Evolutionary conservation across 2,888 invertebrate genomes (phyloP), one percentile per base, ranked within the genome.

Genomic region (Lithophane ornitopus): DNA sequence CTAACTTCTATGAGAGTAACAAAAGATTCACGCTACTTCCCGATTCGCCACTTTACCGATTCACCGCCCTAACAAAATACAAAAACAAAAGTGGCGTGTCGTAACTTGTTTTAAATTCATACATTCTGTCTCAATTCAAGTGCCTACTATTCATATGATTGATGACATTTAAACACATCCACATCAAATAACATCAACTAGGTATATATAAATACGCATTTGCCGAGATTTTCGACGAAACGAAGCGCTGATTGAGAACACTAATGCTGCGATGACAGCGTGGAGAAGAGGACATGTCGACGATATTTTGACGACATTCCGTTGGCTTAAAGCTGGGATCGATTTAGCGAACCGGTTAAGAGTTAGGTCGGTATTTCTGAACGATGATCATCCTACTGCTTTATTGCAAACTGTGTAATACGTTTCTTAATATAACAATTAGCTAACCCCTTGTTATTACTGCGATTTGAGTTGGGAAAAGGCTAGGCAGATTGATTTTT

Each of bases 241-340:
- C 63, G 41, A 73, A 59, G 28, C 41, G 41, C 46, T 76, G 81
- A 76, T 78, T 77, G 62, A 68, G 77, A 67, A 44, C 59, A 70
- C 67, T 63, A 66, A 61, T 77, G 41, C 41, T n/a, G 28, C 70
- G 56, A 28, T 67, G 59, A 52, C 67, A 77, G 67, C 22, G 19
- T 26, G 70, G 54, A 58, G 61, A 67, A 56, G 46, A 26, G 12
- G 22, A 46, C 61, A 49, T 54, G 19, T 69, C 70, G 26, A 67
- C 22, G 66, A 76, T 26, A 70, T 73, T 69, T 65, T 67, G 46
- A 70, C 46, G 52, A 69, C 28, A 58, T 56, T 72, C 46, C 26
- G 19, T 28, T 44, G 44, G 46, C 19, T 69, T 66, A 11, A 44
- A 74, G 49, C 66, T 58, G 22, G 4, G 12, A 61, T n/a, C n/a